Conservation (phyloP, 2,888 invertebrate genomes). For the Euclidia mi region DNA sequence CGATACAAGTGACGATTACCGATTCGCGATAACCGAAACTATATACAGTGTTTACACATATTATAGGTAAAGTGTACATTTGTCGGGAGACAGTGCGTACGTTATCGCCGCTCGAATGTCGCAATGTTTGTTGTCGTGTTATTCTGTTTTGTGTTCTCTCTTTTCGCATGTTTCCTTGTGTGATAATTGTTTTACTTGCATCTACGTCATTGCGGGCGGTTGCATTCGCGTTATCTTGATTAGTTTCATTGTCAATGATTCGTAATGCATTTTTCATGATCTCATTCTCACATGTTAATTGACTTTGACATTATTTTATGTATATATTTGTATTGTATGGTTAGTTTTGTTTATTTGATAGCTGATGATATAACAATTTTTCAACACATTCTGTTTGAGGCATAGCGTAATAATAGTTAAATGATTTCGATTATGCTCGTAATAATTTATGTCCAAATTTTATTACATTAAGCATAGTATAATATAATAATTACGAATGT, state of each 20-base stretch:
- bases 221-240: conserved; percentile 11
- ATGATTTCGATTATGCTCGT: no score
- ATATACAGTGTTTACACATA: conserved; percentile 61
- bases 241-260: conserved; percentile 4
- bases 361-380: no score
- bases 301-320: background rate
- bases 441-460: no score
- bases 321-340: background rate
- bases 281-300: conserved; percentile 7
- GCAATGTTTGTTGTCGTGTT: conserved; percentile 54
- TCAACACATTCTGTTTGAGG: no score
- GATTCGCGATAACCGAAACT: conserved; percentile 57
- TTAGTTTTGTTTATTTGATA: background rate
- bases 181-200: conserved; percentile 32
- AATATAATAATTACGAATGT: no score
- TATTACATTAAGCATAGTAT: no score
- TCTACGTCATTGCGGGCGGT: conserved; percentile 22
- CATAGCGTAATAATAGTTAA: no score
- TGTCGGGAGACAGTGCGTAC: conserved; percentile 46
- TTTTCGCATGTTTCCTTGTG: conserved; percentile 37
- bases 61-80: conserved; percentile 64
- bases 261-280: conserved; percentile 20
- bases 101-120: conserved; percentile 61
- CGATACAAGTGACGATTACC: conserved; percentile 54
- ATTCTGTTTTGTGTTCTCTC: conserved; percentile 39